Evolutionary conservation across 2,888 invertebrate species (phyloP).

Genomic region (Sinhomidia bicolor): DNA sequence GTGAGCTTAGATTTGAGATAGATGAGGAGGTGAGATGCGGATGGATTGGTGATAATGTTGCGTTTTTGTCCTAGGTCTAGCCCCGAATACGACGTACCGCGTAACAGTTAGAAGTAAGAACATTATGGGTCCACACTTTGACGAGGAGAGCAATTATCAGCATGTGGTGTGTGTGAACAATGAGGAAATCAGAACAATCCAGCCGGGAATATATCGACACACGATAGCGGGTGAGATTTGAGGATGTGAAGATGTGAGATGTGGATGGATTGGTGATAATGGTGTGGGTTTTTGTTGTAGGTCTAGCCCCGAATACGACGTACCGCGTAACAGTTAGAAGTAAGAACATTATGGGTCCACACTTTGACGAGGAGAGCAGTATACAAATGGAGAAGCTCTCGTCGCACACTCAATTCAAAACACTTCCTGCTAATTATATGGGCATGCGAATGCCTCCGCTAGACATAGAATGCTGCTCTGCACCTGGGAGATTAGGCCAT

Average conservation of each 20-base stretch:
- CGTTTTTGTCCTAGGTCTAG: slow-evolving; percentile 87
- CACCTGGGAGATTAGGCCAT: slow-evolving; percentile 81
- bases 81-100: slow-evolving; percentile 97
- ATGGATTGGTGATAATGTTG: too few species aligned
- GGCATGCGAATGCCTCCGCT: slow-evolving; percentile 84
- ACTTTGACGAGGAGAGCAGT: slow-evolving; percentile 85
- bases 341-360: slow-evolving; percentile 90
- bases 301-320: slow-evolving; percentile 96
- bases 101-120: slow-evolving; percentile 97
- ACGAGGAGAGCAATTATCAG: slow-evolving; percentile 92
- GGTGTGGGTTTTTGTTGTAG: too few species aligned
- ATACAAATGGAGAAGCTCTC: slow-evolving; percentile 88
- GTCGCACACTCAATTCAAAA: slow-evolving; percentile 96
- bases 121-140: slow-evolving; percentile 87
- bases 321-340: slow-evolving; percentile 98
- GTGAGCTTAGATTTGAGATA: too few species aligned
- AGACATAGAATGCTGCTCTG: slow-evolving; percentile 85
- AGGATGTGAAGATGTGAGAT: too few species aligned
- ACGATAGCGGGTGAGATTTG: slow-evolving; percentile 91
- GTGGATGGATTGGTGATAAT: too few species aligned
- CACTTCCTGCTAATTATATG: slow-evolving; percentile 87
- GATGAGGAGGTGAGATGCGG: too few species aligned
- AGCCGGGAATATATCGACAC: slow-evolving; percentile 95
- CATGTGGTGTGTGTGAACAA: slow-evolving; percentile 99
- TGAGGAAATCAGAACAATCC: slow-evolving; percentile 96